A percentile compares a stretch with the other conserved stretches of the same genome.
These are phyloP conservation scores for Zaprionus nigranus DNA, from an alignment of 1,140 invertebrate genomes.

Conservation along the genomic window DNA sequence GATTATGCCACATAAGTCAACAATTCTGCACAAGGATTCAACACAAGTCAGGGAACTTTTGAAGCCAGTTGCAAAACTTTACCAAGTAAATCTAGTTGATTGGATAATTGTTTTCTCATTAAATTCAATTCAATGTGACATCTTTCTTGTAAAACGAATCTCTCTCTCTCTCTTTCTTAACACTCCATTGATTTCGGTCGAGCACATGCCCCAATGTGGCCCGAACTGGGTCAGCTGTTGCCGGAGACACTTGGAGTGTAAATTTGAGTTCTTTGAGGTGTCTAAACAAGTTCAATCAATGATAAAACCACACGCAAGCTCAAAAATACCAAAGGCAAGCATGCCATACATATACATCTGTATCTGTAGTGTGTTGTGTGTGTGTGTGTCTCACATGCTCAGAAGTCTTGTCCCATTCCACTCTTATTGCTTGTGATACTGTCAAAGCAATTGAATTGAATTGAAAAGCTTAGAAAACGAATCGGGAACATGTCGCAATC, in stretches of 20 bases:
- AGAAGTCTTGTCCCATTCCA: constrained; percentile 15
- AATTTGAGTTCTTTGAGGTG: constrained; percentile 69
- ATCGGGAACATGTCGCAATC: constrained; percentile 52
- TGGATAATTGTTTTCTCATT: constrained; percentile 24
- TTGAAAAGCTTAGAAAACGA: constrained; percentile 48
- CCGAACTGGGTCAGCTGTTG: constrained; percentile 46
- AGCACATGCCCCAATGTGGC: background rate
- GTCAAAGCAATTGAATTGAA: constrained; percentile 68
- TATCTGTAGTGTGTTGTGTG: background rate
- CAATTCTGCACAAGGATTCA: background rate
- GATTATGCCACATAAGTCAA: background rate
- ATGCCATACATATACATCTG: background rate
- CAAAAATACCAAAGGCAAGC: constrained; percentile 28
- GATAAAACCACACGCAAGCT: constrained; percentile 66
- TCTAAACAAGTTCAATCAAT: constrained; percentile 69
- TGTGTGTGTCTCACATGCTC: constrained; percentile 24
- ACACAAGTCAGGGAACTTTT: constrained; percentile 1
- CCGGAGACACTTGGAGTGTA: constrained; percentile 71
- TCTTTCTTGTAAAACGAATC: constrained; percentile 20
- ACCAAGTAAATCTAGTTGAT: constrained; percentile 25
- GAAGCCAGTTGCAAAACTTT: background rate
- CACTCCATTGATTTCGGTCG: constrained; percentile 51
- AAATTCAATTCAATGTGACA: constrained; percentile 16
- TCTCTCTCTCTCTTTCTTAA: constrained; percentile 26
- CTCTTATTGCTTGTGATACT: constrained; percentile 61